Base-by-base conservation (phyloP, 2,797 vertebrate genomes). In the Dallia pectoralis region DNA sequence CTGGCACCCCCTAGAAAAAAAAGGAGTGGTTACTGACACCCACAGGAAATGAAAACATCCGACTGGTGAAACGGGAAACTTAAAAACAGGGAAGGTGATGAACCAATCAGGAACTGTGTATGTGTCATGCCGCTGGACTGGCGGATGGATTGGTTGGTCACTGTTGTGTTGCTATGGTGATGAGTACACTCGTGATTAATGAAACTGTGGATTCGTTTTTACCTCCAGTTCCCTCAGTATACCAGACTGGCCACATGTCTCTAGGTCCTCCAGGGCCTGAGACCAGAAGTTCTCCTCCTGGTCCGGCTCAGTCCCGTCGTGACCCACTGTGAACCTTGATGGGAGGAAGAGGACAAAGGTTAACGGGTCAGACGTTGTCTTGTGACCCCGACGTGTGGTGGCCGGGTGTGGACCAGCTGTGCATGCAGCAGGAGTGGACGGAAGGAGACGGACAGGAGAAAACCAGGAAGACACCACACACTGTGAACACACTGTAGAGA, bases 281-380 rank as follows among this genome's bases (percentile, higher is more conserved):
- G 97, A 99, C 98, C 97, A 99, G 93, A 98, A 99, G 86, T 96
- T 99, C 91, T 99, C 98, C 76, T 99, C 97, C 87, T 98, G 98
- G 87, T 99, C 98, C 0, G 94, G 94, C 85, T 98, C 97, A 0
- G 93, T 91, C 71, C 94, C 93, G 14, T 97, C 96, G 0, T 94
- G 94, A n/a, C 93, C 91, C 74, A 96, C 96, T 59, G 92, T 82
- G 81, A 97, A 98, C 88, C 97, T 99, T 86, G 51, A n/a, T 2
- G 64, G 51, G 44, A 4, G 63, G 32, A 65, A 74, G 32, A 76
- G 73, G 82, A 71, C 63, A 70, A 25, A 77, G 67, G 76, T 85
- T 78, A 63, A 18, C 27, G 9, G 36, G 36, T 40, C 1, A 40
- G 36, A 40, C 5, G 36, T 40, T 40, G 36, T 5, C 36, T 7